Evolutionary conservation across 35 echinoderm and acorn worm species (phyloP).

Genomic region (Apostichopus parvimensis): DNA sequence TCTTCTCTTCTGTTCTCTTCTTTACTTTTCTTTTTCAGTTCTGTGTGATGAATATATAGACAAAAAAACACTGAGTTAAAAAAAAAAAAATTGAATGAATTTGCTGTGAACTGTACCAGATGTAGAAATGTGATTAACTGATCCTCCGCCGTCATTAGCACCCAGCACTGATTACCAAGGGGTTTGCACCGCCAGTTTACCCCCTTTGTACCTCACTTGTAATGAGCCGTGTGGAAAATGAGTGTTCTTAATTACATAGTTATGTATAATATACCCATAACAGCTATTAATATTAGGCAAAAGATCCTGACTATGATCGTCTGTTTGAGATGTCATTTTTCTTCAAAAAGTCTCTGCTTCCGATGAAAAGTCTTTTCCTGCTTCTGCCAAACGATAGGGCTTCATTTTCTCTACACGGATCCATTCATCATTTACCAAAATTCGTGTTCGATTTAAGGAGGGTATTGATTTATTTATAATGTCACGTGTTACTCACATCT

Average conservation of each 20-base stretch:
- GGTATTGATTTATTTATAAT: background rate
- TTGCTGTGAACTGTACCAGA: slow-evolving; percentile 38
- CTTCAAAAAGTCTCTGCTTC: background rate
- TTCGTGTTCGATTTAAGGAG: slow-evolving; percentile 35
- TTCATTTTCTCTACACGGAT: background rate
- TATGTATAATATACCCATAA: slow-evolving; percentile 44
- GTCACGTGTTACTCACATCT: background rate
- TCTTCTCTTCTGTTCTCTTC: background rate
- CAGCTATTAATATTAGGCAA: slow-evolving; percentile 1
- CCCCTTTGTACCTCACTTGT: slow-evolving; percentile 15
- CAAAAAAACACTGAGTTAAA: too few relatives aligned
- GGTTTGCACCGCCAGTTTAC: background rate
- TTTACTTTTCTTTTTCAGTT: background rate
- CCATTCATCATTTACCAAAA: slow-evolving; percentile 17
- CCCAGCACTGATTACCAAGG: background rate
- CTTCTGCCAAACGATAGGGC: background rate
- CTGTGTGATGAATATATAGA: background rate
- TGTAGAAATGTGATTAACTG: slow-evolving; percentile 10
- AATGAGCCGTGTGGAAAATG: background rate
- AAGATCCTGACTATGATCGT: background rate
- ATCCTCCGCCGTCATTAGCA: background rate
- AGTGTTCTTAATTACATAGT: slow-evolving; percentile 23
- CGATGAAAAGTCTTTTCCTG: background rate
- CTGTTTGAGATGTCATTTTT: slow-evolving; percentile 6
- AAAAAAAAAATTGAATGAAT: background rate